Evolutionary conservation across 1,140 invertebrate species (phyloP).

Genomic region (Drosophila pectinifera): DNA sequence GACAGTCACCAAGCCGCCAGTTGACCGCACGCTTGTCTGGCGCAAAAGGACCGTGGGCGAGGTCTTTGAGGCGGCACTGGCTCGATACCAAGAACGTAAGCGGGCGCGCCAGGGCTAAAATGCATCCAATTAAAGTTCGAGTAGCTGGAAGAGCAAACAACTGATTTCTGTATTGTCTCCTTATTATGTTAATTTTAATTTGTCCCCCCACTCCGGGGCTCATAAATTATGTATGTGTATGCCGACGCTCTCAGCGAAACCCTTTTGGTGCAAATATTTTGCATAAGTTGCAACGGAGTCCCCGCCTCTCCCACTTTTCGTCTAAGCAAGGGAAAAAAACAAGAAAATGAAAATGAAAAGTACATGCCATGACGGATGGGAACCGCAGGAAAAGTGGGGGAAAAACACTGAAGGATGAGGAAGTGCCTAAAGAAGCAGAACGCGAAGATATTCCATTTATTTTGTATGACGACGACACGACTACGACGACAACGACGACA

Average conservation of each 20-base stretch:
- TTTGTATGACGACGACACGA: conserved; percentile 66
- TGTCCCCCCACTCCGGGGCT: conserved; percentile 15
- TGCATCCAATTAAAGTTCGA: conserved; percentile 17
- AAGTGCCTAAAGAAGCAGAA: conserved; percentile 42
- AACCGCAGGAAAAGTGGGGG: conserved; percentile 38
- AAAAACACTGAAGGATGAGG: conserved; percentile 18
- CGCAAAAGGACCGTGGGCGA: conserved; percentile 93
- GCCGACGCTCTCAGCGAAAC: conserved; percentile 19
- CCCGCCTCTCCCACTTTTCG: neutral
- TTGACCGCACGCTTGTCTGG: conserved; percentile 90
- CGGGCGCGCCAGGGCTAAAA: conserved; percentile 74
- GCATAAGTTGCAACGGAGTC: conserved; percentile 49
- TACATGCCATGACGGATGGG: conserved; percentile 48
- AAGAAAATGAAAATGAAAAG: conserved; percentile 21
- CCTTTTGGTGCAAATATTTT: conserved; percentile 63
- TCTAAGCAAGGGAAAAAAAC: conserved; percentile 16
- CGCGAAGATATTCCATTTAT: conserved; percentile 70
- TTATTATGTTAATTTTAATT: conserved; percentile 66
- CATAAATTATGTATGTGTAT: conserved; percentile 38
- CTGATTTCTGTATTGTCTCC: conserved; percentile 44
- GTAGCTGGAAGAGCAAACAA: conserved; percentile 38
- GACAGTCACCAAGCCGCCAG: conserved; percentile 19
- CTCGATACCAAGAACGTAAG: conserved; percentile 93
- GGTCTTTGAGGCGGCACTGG: conserved; percentile 91
- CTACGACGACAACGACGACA: conserved; percentile 41